phyloP scores from a whole-genome alignment of 92 coral and sea anemone species.

The Plumapathes pennacea region DNA sequence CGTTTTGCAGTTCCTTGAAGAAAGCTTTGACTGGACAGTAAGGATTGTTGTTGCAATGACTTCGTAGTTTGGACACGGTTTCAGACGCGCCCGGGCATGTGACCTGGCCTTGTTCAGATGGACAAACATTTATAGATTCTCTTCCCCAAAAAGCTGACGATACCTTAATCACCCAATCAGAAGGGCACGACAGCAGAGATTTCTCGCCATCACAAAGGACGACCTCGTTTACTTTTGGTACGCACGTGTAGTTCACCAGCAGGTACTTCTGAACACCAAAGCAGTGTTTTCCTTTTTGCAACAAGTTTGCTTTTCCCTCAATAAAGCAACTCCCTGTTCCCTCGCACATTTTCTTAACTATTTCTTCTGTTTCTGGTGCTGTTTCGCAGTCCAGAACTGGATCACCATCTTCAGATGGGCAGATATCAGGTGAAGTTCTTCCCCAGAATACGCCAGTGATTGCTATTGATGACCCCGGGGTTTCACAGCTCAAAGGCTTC shows the following conservation, averaged over 20 bases:
- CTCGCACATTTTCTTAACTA: slow-evolving; percentile 92
- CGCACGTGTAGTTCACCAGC: slow-evolving; percentile 89
- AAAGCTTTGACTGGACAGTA: slow-evolving; percentile 65
- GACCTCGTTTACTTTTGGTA: slow-evolving; percentile 77
- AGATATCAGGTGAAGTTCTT: slow-evolving; percentile 72
- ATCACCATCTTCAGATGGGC: slow-evolving; percentile 98
- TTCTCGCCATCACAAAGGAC: slow-evolving; percentile 84
- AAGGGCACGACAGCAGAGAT: slow-evolving; percentile 77
- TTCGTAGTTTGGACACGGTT: slow-evolving; percentile 77
- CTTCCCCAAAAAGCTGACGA: slow-evolving; percentile 96
- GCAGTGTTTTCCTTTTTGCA: slow-evolving; percentile 81
- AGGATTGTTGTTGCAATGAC: slow-evolving; percentile 66
- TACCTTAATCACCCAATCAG: slow-evolving; percentile 82
- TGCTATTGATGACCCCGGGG: slow-evolving; percentile 95
- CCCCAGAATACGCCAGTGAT: slow-evolving; percentile 98
- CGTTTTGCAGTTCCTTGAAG: slow-evolving; percentile 71
- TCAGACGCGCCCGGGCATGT: slow-evolving; percentile 83
- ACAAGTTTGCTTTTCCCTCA: slow-evolving; percentile 79
- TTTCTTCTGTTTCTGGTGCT: slow-evolving; percentile 75
- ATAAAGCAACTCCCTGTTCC: slow-evolving; percentile 91
- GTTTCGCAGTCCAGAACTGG: slow-evolving; percentile 70
- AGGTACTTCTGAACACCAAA: slow-evolving; percentile 92
- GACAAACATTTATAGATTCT: slow-evolving; percentile 54
- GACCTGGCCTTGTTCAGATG: slow-evolving; percentile 54
- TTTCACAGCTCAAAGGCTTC: slow-evolving; percentile 78